Evolutionary conservation across 1,140 invertebrate species (phyloP).

Genomic region (Drosophila orosa): DNA sequence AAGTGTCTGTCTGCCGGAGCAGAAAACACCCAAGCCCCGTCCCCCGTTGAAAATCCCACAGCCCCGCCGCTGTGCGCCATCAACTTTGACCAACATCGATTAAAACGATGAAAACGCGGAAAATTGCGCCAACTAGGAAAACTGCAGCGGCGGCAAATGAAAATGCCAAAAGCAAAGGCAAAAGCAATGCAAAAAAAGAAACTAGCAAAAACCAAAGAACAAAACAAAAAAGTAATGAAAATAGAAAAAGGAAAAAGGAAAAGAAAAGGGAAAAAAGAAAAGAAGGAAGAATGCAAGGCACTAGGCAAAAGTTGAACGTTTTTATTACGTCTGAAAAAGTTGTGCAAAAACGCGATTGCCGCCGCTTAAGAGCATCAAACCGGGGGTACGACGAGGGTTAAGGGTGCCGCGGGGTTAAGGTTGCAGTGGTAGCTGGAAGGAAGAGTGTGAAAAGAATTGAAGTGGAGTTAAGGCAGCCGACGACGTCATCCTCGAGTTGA

Average conservation of each 20-base stretch:
- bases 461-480: slow-evolving; percentile 40
- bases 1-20: slow-evolving; percentile 34
- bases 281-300: slow-evolving; percentile 33
- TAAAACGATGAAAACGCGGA: slow-evolving; percentile 82
- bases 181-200: slow-evolving; percentile 29
- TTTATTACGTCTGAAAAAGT: slow-evolving; percentile 78
- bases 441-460: slow-evolving; percentile 12
- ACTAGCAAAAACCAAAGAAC: slow-evolving; percentile 23
- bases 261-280: slow-evolving; percentile 20
- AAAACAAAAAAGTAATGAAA: slow-evolving; percentile 26
- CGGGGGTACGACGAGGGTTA: slow-evolving; percentile 6
- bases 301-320: slow-evolving; percentile 76
- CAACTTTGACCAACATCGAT: slow-evolving; percentile 82
- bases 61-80: slow-evolving; percentile 16
- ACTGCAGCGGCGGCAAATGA: slow-evolving; percentile 78
- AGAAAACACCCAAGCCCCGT: not conserved
- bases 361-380: slow-evolving; percentile 72
- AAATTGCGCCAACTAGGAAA: slow-evolving; percentile 81
- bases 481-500: slow-evolving; percentile 61
- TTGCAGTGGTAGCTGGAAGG: not conserved
- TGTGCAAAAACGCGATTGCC: slow-evolving; percentile 79
- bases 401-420: slow-evolving; percentile 15
- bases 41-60: not conserved
- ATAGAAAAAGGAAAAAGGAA: slow-evolving; percentile 19
- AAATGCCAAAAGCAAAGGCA: slow-evolving; percentile 62